These are phyloP conservation scores for Phrynocephalus versicolor DNA, from an alignment of 2,113 vertebrate genomes.

Conservation along the genomic window DNA sequence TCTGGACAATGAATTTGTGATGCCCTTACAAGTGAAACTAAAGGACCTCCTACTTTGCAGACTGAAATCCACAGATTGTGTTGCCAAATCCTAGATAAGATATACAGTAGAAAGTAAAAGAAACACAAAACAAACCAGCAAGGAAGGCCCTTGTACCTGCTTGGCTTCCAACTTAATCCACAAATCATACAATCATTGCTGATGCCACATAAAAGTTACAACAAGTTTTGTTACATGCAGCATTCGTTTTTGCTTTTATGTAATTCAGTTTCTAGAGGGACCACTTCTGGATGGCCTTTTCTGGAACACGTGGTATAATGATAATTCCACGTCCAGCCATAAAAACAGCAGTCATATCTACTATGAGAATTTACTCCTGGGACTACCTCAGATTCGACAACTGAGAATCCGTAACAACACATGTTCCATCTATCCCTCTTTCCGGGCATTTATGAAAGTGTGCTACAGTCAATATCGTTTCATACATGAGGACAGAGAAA, in stretches of 20 bases:
- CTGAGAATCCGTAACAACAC: conserved; percentile 70
- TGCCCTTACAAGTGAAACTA: not conserved
- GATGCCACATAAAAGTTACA: not conserved
- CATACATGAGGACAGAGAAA: conserved; percentile 59
- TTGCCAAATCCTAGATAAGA: not conserved
- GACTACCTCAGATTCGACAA: conserved; percentile 68
- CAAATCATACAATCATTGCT: not conserved
- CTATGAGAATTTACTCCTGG: conserved; percentile 73
- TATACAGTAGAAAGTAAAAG: too few species aligned
- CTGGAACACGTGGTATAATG: conserved; percentile 67
- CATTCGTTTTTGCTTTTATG: not conserved
- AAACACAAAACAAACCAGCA: not conserved
- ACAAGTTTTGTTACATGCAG: not conserved
- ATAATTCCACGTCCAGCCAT: not conserved
- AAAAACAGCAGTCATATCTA: conserved; percentile 66
- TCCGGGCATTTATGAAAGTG: conserved; percentile 48
- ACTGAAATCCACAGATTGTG: not conserved
- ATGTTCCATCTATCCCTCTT: conserved; percentile 58
- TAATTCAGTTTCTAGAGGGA: conserved; percentile 68
- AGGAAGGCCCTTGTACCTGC: not conserved
- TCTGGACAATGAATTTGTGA: not conserved
- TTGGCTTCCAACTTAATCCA: not conserved
- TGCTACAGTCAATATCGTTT: conserved; percentile 62
- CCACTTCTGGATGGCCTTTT: conserved; percentile 73
- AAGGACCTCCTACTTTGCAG: not conserved